phyloP scores from a whole-genome alignment of 2,113 vertebrate species.

The Mirza zaza region DNA sequence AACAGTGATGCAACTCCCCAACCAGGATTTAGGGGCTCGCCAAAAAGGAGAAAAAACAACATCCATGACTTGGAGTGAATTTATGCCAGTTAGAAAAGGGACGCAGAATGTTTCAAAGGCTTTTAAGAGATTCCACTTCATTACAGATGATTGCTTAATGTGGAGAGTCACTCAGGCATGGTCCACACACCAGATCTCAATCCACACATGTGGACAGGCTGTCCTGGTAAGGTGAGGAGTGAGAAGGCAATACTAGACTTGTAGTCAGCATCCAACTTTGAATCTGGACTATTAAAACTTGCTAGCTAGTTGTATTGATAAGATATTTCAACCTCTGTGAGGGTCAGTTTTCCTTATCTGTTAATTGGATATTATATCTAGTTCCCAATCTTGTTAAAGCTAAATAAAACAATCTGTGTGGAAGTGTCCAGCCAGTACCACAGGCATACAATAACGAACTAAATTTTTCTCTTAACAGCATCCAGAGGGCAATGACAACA shows the following conservation, averaged over 20 bases:
- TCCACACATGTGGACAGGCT: neutral
- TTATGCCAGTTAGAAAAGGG: neutral
- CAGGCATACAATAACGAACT: neutral
- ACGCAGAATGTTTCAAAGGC: neutral
- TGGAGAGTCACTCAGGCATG: neutral
- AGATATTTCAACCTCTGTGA: neutral
- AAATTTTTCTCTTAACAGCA: neutral
- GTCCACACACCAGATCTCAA: neutral
- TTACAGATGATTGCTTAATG: neutral
- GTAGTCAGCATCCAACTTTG: neutral
- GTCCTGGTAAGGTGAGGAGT: neutral
- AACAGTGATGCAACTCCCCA: neutral
- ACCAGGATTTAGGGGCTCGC: neutral
- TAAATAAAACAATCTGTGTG: conserved; percentile 12
- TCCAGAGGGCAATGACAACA: neutral
- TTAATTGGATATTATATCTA: neutral
- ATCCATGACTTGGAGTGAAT: neutral
- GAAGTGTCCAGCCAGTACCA: conserved; percentile 7
- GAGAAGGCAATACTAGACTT: neutral
- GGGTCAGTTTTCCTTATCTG: neutral
- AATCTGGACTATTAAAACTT: neutral
- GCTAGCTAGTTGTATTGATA: neutral
- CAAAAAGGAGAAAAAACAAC: neutral
- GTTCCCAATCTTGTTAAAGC: conserved; percentile 30
- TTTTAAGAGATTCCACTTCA: neutral